Evolutionary conservation across 2,888 invertebrate genomes (phyloP).

Genomic region (Cerastoderma edule): DNA sequence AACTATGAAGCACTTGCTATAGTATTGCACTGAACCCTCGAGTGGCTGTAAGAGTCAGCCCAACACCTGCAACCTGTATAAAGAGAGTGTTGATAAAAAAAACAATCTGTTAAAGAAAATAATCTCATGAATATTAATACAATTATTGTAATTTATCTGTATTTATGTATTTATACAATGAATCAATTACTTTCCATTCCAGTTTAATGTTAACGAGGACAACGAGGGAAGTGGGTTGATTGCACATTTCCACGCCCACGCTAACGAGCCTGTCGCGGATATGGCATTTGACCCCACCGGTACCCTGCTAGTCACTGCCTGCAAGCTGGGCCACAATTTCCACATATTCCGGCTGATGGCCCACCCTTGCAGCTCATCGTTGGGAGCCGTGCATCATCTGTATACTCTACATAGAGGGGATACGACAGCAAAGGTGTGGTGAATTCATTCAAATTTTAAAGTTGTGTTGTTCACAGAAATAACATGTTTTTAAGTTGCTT

Average conservation of each 20-base stretch:
- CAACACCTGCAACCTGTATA: too few relatives aligned
- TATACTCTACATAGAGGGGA: constrained; percentile 97
- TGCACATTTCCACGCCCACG: constrained; percentile 87
- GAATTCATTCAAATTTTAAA: background rate
- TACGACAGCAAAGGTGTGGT: constrained; percentile 94
- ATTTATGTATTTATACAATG: too few relatives aligned
- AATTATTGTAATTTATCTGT: too few relatives aligned
- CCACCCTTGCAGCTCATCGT: constrained; percentile 93
- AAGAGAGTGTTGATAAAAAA: too few relatives aligned
- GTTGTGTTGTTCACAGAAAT: background rate
- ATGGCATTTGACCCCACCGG: constrained; percentile 96
- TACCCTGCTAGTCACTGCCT: constrained; percentile 94
- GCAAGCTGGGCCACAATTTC: constrained; percentile 96
- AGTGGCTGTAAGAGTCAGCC: too few relatives aligned
- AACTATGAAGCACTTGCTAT: too few relatives aligned
- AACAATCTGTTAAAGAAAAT: too few relatives aligned
- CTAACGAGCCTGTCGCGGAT: constrained; percentile 91
- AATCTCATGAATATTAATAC: too few relatives aligned
- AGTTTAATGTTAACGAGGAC: constrained; percentile 87
- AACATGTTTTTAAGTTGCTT: background rate
- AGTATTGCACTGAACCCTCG: too few relatives aligned
- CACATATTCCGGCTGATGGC: constrained; percentile 97
- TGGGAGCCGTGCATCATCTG: constrained; percentile 92
- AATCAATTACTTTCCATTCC: too few relatives aligned
- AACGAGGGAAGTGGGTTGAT: constrained; percentile 86